phyloP scores from a whole-genome alignment of 1,140 invertebrate genomes.

The Polypedilum pembai region DNA sequence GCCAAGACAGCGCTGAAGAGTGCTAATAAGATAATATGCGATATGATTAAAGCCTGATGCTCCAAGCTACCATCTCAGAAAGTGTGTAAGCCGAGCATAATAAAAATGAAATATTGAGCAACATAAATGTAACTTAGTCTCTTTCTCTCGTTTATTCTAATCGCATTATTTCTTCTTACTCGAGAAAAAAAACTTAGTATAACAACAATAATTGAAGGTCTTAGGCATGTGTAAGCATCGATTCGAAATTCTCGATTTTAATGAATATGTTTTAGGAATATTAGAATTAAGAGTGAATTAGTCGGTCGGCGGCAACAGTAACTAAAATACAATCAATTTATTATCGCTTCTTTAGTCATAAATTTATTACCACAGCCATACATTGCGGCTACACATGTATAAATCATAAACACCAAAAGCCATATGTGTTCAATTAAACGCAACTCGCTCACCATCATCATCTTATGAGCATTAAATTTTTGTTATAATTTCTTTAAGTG shows the following conservation, averaged over 20 bases:
- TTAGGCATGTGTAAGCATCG: background rate
- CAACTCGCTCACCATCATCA: background rate
- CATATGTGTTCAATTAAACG: constrained; percentile 26
- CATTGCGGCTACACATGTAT: background rate
- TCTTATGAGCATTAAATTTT: too few relatives aligned
- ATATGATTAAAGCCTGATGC: constrained; percentile 24
- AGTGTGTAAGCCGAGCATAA: background rate
- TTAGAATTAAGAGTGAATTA: too few relatives aligned
- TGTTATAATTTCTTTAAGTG: too few relatives aligned
- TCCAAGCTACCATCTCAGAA: constrained; percentile 7
- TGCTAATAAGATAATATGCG: constrained; percentile 26
- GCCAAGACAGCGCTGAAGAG: constrained; percentile 9
- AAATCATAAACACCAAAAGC: constrained; percentile 8
- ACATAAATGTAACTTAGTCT: background rate
- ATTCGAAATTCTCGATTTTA: too few relatives aligned
- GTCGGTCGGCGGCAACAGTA: too few relatives aligned
- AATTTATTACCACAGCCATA: background rate
- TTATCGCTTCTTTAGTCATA: background rate
- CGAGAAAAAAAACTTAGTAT: background rate
- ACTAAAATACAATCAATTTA: background rate
- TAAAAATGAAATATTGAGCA: constrained; percentile 11
- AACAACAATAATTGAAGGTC: background rate
- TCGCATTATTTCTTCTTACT: background rate
- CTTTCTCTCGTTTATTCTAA: background rate
- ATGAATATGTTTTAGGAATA: too few relatives aligned